Conservation (phyloP, 2,797 vertebrate species). For the Halcyon chelicuti region DNA sequence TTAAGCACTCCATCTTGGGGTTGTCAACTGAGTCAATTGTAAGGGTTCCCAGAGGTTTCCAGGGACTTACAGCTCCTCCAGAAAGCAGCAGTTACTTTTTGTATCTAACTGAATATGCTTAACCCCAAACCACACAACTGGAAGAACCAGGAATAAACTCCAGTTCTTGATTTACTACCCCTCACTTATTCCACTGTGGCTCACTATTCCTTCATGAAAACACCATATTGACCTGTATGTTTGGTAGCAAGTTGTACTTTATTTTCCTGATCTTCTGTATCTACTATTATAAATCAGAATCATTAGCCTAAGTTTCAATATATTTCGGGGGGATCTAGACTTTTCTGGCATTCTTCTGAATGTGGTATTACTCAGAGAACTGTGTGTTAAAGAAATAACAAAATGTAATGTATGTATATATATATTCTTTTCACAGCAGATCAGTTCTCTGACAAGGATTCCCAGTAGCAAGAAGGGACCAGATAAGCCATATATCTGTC, state of each 20-base stretch:
- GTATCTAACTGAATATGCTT: not conserved
- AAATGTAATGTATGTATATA: not conserved
- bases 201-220: not conserved
- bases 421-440: not conserved
- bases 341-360: not conserved
- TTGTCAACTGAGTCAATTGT: not conserved
- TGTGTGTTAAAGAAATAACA: not conserved
- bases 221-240: not conserved
- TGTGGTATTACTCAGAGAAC: not conserved
- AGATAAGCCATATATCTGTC: not conserved
- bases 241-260: not conserved
- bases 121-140: not conserved
- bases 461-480: not conserved
- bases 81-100: not conserved
- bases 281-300: not conserved
- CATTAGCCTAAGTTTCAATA: not conserved
- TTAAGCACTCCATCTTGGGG: not conserved
- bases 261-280: not conserved
- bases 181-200: not conserved
- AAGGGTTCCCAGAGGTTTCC: not conserved
- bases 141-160: not conserved
- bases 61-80: not conserved
- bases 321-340: fast-evolving
- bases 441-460: not conserved
- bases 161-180: not conserved